These are phyloP conservation scores for Hyperoplus lanceolatus DNA, from an alignment of 2,797 vertebrate genomes.

Conservation along the genomic window DNA sequence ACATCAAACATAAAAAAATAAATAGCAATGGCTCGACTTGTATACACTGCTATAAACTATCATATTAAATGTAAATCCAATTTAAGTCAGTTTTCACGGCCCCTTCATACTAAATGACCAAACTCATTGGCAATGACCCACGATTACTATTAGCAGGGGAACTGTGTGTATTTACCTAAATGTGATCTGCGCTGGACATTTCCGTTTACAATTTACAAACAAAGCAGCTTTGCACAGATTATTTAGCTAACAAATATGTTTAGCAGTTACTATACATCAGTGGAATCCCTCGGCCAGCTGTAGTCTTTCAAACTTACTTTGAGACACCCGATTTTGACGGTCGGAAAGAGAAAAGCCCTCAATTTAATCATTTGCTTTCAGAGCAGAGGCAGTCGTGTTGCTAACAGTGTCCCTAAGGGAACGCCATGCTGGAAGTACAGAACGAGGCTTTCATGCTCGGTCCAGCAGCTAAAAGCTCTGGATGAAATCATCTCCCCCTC, in stretches of 20 bases:
- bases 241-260: background rate
- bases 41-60: background rate
- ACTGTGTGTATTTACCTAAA: background rate
- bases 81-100: background rate
- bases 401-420: slow-evolving; percentile 60
- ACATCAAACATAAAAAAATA: too few species aligned
- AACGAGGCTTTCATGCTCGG: slow-evolving; percentile 60
- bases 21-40: too few species aligned
- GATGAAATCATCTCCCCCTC: slow-evolving; percentile 62
- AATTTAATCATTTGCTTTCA: slow-evolving; percentile 50
- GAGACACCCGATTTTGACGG: slow-evolving; percentile 8
- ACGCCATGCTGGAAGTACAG: slow-evolving; percentile 39
- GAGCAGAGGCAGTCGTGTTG: slow-evolving; percentile 39
- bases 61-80: background rate
- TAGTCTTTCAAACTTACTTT: slow-evolving; percentile 1
- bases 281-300: background rate
- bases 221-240: slow-evolving; percentile 9
- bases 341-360: slow-evolving; percentile 28
- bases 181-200: background rate
- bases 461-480: slow-evolving; percentile 69
- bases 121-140: background rate
- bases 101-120: background rate
- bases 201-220: background rate
- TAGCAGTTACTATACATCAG: background rate
- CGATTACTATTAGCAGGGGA: background rate